phyloP scores from a whole-genome alignment of 2,113 vertebrate genomes.

The Indicator indicator region DNA sequence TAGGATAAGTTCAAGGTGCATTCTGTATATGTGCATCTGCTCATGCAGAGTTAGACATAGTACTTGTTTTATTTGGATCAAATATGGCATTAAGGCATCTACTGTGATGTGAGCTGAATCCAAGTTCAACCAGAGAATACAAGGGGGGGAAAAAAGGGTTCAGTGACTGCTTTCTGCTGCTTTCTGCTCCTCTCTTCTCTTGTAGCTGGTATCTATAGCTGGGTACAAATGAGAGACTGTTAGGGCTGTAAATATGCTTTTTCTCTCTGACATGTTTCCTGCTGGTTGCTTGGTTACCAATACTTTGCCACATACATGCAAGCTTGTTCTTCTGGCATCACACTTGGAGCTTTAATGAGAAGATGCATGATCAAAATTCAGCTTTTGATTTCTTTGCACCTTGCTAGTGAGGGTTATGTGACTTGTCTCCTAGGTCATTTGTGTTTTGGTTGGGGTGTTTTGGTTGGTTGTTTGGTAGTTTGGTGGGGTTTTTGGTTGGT shows the following conservation, averaged over 20 bases:
- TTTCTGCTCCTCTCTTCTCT: not conserved
- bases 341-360: constrained; percentile 29
- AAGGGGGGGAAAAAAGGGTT: not conserved
- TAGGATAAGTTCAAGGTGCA: not conserved
- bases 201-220: constrained; percentile 3
- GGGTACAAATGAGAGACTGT: constrained; percentile 27
- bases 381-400: constrained; percentile 7
- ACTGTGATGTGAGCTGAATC: not conserved
- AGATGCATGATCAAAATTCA: not conserved
- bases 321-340: constrained; percentile 42
- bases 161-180: not conserved
- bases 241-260: constrained; percentile 54
- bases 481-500: no score
- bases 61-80: not conserved
- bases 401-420: constrained; percentile 19
- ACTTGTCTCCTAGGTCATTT: not conserved
- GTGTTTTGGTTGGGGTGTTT: no score
- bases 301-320: constrained; percentile 26
- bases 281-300: constrained; percentile 70
- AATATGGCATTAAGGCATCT: not conserved
- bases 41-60: not conserved
- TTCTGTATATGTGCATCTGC: not conserved
- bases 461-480: no score
- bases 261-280: constrained; percentile 51
- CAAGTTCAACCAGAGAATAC: not conserved